A percentile compares a stretch with the other conserved stretches of the same genome.
These are phyloP conservation scores for Oncorhynchus kisutch DNA, from an alignment of 2,113 vertebrate genomes.

Conservation along the genomic window DNA sequence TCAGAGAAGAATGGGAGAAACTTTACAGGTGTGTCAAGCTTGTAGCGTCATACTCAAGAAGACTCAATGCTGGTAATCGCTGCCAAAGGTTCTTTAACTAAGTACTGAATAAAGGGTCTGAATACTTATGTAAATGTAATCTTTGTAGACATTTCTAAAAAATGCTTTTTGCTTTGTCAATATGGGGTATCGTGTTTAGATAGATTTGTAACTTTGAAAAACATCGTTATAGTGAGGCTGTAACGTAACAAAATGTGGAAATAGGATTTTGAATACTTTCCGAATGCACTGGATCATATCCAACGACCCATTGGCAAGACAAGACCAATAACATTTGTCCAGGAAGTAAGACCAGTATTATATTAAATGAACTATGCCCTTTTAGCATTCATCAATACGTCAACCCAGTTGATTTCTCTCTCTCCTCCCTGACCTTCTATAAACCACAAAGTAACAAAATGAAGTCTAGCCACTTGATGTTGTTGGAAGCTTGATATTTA, in stretches of 20 bases:
- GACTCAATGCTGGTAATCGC: too few species aligned
- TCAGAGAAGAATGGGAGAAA: too few species aligned
- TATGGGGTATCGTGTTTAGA: too few species aligned
- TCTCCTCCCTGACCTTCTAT: constrained; percentile 20
- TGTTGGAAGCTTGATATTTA: constrained; percentile 8
- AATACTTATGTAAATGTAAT: background rate
- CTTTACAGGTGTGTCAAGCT: too few species aligned
- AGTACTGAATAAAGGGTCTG: background rate
- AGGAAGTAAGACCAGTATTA: background rate
- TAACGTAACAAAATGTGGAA: too few species aligned
- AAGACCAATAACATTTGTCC: background rate
- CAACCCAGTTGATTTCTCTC: background rate
- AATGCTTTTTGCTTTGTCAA: too few species aligned
- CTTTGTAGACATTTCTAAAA: background rate
- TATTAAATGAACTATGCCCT: constrained; percentile 10
- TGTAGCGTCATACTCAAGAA: too few species aligned
- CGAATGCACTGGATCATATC: too few species aligned
- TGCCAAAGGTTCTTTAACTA: background rate
- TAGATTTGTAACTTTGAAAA: too few species aligned
- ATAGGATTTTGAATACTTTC: too few species aligned
- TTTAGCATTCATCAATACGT: constrained; percentile 6
- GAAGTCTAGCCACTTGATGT: background rate
- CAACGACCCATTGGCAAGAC: background rate
- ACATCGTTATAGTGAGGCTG: too few species aligned
- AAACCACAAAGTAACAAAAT: constrained; percentile 7